Conservation (phyloP, 2,797 vertebrate species). For the Podarcis siculus region DNA sequence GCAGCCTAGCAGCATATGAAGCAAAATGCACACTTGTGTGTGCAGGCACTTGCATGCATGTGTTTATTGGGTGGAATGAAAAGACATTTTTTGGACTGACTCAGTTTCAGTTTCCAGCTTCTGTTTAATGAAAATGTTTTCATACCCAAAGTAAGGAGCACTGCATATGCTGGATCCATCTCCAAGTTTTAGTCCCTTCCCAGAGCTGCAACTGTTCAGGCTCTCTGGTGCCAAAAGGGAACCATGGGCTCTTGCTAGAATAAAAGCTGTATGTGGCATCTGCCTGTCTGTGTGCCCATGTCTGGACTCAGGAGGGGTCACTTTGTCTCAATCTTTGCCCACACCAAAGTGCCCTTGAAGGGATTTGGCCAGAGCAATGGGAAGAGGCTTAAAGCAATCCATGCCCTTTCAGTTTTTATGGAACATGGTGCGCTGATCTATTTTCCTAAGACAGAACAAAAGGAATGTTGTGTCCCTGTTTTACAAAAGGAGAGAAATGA, state of each 20-base stretch:
- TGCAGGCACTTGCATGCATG: neutral
- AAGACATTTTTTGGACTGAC: neutral
- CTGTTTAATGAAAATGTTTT: neutral
- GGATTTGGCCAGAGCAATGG: neutral
- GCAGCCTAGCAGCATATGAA: neutral
- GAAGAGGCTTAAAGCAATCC: rapidly evolving
- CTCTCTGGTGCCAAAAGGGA: neutral
- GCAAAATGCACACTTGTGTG: neutral
- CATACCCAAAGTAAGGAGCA: neutral
- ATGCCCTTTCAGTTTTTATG: neutral
- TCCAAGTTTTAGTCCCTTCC: neutral
- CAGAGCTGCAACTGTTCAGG: neutral
- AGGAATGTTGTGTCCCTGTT: neutral
- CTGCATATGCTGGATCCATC: rapidly evolving
- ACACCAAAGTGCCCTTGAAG: constrained; percentile 11
- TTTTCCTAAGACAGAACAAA: neutral
- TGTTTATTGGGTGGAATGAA: neutral
- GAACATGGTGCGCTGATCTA: neutral
- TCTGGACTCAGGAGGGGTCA: neutral
- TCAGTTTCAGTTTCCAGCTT: neutral
- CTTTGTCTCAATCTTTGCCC: neutral
- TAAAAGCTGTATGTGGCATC: rapidly evolving
- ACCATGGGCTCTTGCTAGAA: rapidly evolving
- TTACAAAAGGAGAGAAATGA: neutral
- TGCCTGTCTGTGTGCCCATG: neutral